Conservation (phyloP, 2,113 vertebrate genomes). For the Panthera uncia region DNA sequence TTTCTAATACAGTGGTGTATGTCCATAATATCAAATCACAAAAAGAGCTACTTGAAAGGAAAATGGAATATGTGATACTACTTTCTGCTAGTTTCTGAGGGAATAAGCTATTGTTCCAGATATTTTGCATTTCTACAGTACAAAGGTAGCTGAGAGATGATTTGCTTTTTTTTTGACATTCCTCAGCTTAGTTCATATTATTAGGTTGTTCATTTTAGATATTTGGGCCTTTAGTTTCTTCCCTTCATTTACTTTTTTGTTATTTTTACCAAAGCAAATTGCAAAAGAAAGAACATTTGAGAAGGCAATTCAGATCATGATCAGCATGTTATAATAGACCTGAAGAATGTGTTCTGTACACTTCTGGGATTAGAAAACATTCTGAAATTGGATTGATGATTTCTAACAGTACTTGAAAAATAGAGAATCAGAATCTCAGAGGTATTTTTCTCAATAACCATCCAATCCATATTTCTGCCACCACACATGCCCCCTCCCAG, state of each 20-base stretch:
- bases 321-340: not conserved
- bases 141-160: constrained; percentile 9
- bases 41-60: constrained; percentile 11
- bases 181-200: constrained; percentile 47
- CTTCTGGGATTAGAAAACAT: not conserved
- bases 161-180: constrained; percentile 1
- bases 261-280: not conserved
- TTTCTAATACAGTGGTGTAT: not conserved
- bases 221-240: constrained; percentile 28
- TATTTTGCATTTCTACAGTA: constrained; percentile 50
- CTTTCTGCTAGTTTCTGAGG: constrained; percentile 40
- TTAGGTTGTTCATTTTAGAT: constrained; percentile 52
- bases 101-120: constrained; percentile 41
- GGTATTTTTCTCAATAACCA: constrained; percentile 21
- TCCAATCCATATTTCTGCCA: not conserved
- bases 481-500: not conserved
- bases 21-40: constrained; percentile 19
- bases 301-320: not conserved
- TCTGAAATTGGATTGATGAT: not conserved
- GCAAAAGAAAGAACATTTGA: not conserved
- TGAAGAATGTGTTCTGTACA: not conserved
- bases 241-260: not conserved
- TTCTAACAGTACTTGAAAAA: constrained; percentile 12
- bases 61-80: not conserved
- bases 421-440: not conserved